Evolutionary conservation across 2,888 invertebrate genomes (phyloP).

Genomic region (Rambutsinella grinnellia): DNA sequence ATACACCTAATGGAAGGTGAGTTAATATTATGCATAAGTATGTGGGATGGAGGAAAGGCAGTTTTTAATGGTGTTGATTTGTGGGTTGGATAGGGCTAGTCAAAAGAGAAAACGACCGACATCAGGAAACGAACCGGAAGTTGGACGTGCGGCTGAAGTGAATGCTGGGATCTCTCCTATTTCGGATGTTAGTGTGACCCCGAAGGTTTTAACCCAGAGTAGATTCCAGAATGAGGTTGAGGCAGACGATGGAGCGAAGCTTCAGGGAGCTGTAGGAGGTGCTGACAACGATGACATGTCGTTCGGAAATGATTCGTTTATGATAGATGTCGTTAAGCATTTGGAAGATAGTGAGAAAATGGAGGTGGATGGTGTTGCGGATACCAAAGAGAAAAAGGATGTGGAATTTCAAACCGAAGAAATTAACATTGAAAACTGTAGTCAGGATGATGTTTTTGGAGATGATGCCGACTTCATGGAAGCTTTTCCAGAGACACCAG

Average conservation of each 20-base stretch:
- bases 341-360: slow-evolving; percentile 2
- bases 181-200: neutral
- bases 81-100: slow-evolving; percentile 14
- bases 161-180: neutral
- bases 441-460: slow-evolving; percentile 28
- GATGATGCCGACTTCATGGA: slow-evolving; percentile 23
- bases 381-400: neutral
- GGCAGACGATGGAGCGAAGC: neutral
- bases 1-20: neutral
- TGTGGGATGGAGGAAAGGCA: too few species aligned
- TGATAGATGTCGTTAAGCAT: too few species aligned
- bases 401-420: neutral
- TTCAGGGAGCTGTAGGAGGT: neutral
- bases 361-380: neutral
- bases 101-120: slow-evolving; percentile 27
- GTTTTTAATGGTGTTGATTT: too few species aligned
- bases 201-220: slow-evolving; percentile 6
- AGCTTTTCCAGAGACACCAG: neutral
- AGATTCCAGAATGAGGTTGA: neutral
- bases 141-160: neutral
- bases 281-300: neutral
- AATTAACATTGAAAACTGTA: too few species aligned
- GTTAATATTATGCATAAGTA: too few species aligned
- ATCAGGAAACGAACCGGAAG: neutral
- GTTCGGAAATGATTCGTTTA: slow-evolving; percentile 21